phyloP scores from a whole-genome alignment of 2,888 invertebrate genomes.

The Calliscelio sp. region DNA sequence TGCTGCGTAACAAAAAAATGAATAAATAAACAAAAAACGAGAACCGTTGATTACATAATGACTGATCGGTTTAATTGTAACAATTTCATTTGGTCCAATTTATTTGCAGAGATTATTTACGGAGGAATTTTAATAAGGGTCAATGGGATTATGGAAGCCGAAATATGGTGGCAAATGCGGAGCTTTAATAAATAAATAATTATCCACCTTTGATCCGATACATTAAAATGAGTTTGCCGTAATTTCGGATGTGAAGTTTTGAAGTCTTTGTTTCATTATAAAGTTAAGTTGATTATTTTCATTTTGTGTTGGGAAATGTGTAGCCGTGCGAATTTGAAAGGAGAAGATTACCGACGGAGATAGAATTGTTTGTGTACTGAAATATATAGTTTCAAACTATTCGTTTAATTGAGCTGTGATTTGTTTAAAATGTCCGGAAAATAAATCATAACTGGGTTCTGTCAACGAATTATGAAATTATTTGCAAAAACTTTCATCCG shows the following conservation, averaged over 20 bases:
- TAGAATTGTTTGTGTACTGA: conserved; percentile 6
- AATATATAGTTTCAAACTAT: not conserved
- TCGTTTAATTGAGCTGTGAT: not conserved
- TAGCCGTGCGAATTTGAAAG: not conserved
- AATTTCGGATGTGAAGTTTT: too few relatives aligned
- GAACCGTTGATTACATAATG: too few relatives aligned
- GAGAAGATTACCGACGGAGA: not conserved
- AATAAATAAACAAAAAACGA: not conserved
- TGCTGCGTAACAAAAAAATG: not conserved
- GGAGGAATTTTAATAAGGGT: not conserved
- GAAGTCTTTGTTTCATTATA: not conserved
- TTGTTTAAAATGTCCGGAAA: not conserved
- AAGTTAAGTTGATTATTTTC: not conserved
- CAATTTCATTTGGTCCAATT: not conserved
- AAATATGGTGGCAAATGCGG: not conserved
- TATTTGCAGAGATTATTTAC: not conserved
- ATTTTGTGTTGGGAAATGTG: not conserved
- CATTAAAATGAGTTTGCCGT: not conserved
- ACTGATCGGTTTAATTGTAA: not conserved
- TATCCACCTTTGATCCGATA: not conserved
- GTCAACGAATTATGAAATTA: not conserved
- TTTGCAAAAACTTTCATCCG: not conserved
- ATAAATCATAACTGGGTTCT: not conserved
- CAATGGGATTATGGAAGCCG: not conserved
- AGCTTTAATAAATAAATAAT: not conserved